Conservation (phyloP, 2,113 vertebrate genomes). For the Marcusenius ussheri region DNA sequence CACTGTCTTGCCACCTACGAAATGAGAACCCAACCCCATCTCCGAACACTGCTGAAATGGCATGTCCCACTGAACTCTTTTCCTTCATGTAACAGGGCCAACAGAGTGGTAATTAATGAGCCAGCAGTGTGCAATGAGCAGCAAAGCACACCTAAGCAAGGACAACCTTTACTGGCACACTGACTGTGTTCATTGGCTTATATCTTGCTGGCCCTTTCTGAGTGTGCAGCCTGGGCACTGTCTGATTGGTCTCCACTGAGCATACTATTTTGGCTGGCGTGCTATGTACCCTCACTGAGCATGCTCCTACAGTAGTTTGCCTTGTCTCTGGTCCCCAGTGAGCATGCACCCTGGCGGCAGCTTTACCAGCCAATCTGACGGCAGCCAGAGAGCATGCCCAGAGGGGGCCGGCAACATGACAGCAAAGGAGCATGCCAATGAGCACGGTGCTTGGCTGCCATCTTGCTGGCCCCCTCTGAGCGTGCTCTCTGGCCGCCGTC, state of each 20-base stretch:
- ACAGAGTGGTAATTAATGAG: background rate
- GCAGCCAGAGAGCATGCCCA: background rate
- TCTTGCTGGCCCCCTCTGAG: background rate
- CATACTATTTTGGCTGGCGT: background rate
- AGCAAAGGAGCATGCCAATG: background rate
- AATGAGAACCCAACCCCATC: background rate
- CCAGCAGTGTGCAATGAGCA: background rate
- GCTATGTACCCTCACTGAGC: background rate
- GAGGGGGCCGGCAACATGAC: background rate
- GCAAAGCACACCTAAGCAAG: background rate
- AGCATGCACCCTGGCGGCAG: background rate
- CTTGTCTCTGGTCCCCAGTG: background rate
- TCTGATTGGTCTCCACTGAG: background rate
- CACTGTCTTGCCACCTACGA: background rate
- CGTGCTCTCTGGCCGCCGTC: background rate
- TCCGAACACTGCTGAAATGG: background rate
- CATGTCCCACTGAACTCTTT: background rate
- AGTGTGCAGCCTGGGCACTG: background rate
- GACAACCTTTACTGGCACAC: background rate
- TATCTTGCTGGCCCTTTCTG: background rate
- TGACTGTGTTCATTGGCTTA: background rate
- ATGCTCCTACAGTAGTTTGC: background rate
- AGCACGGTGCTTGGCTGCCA: background rate
- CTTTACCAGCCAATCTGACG: background rate
- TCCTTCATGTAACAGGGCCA: background rate